Percentiles rank a stretch among this genome's conserved stretches.
Evolutionary conservation across 2,113 vertebrate species (phyloP).

Genomic region (Eulacestoma nigropectus): DNA sequence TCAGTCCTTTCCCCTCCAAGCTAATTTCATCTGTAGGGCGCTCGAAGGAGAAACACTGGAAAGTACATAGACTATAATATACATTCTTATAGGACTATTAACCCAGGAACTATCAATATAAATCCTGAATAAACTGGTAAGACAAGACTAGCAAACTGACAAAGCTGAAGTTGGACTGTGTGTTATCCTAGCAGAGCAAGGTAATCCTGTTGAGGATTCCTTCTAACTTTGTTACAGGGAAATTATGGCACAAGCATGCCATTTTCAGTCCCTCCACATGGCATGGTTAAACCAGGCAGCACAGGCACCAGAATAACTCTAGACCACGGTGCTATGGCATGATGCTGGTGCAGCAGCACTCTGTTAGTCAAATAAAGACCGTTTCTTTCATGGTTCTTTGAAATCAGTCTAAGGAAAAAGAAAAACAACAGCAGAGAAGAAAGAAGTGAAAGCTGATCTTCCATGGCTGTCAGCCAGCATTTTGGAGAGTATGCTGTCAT

Average conservation of each 20-base stretch:
- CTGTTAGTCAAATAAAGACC: not conserved
- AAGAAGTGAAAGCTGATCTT: not conserved
- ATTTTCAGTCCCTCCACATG: not conserved
- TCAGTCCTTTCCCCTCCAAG: not conserved
- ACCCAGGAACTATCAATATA: not conserved
- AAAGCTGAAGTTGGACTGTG: not conserved
- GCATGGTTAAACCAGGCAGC: not conserved
- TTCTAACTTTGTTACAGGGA: not conserved
- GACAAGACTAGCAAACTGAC: not conserved
- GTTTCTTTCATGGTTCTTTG: not conserved
- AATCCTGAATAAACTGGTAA: not conserved
- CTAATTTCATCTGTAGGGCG: not conserved
- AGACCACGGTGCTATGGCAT: accelerated
- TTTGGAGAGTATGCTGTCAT: not conserved
- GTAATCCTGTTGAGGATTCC: not conserved
- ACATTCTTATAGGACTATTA: not conserved
- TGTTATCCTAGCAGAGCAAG: not conserved
- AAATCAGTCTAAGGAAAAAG: not conserved
- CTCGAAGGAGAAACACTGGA: not conserved
- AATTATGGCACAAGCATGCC: not conserved
- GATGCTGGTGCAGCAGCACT: accelerated
- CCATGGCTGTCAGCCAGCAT: accelerated
- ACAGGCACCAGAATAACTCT: not conserved
- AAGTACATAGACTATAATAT: not conserved
- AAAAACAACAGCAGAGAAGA: not conserved